phyloP scores from a whole-genome alignment of 2,888 invertebrate species.

The Megaustenia siamemsis region DNA sequence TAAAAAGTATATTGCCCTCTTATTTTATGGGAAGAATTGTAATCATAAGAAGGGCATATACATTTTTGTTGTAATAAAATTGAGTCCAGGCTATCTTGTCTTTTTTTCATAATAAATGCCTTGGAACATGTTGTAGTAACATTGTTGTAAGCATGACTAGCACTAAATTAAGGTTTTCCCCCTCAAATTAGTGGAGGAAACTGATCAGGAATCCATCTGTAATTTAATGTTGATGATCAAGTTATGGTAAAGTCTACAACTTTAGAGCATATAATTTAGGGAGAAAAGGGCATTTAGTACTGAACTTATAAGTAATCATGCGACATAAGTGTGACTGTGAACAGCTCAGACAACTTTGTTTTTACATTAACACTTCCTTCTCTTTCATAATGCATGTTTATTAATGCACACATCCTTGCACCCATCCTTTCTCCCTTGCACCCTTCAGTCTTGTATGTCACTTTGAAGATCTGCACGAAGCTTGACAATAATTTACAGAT shows the following conservation, averaged over 20 bases:
- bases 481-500: slow-evolving; percentile 45
- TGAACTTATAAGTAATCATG: too few species aligned
- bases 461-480: slow-evolving; percentile 24
- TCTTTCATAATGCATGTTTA: background rate
- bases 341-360: too few species aligned
- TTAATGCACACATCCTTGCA: slow-evolving; percentile 5
- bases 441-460: slow-evolving; percentile 1
- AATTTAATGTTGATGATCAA: background rate
- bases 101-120: background rate
- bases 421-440: slow-evolving; percentile 13
- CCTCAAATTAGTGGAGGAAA: background rate
- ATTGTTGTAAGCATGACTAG: background rate
- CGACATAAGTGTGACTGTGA: too few species aligned
- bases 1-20: too few species aligned
- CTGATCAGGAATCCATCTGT: background rate
- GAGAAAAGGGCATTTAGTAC: too few species aligned
- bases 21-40: too few species aligned
- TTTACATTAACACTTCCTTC: background rate
- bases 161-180: background rate
- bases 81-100: too few species aligned
- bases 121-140: background rate
- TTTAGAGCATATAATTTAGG: too few species aligned
- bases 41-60: too few species aligned
- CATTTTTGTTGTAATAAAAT: too few species aligned
- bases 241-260: too few species aligned